Conservation (phyloP, 2,113 vertebrate species). For the Tragelaphus imberbis region DNA sequence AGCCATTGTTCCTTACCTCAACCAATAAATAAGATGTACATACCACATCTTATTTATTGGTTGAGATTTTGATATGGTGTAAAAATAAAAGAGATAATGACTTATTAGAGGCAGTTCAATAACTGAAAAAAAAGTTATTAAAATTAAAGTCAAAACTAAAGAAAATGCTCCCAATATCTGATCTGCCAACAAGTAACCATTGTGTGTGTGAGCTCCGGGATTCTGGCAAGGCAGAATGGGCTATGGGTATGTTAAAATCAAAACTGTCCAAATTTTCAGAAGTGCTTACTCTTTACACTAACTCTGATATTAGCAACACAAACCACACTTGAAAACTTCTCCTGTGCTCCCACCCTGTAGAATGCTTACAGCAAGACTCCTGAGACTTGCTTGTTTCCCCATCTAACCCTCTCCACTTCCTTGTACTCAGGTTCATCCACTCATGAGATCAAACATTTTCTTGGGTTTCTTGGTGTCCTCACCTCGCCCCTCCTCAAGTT, state of each 20-base stretch:
- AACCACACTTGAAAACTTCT: not conserved
- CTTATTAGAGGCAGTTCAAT: not conserved
- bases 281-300: not conserved
- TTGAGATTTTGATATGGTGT: not conserved
- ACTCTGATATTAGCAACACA: not conserved
- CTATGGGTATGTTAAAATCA: not conserved
- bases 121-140: not conserved
- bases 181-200: not conserved
- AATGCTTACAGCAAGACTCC: not conserved
- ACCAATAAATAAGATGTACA: not conserved
- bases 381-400: not conserved
- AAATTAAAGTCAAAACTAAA: not conserved
- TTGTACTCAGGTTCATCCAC: not conserved
- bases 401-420: not conserved
- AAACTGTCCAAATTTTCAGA: not conserved
- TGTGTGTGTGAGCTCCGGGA: not conserved
- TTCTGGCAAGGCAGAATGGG: not conserved
- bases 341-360: not conserved
- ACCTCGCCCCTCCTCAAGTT: not conserved
- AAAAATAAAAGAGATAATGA: not conserved
- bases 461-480: not conserved
- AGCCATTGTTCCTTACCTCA: no score
- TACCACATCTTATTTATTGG: not conserved
- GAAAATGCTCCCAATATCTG: not conserved
- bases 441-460: not conserved